Base-by-base conservation (phyloP, 2,888 invertebrate genomes). In the Parnassius mnemosyne region DNA sequence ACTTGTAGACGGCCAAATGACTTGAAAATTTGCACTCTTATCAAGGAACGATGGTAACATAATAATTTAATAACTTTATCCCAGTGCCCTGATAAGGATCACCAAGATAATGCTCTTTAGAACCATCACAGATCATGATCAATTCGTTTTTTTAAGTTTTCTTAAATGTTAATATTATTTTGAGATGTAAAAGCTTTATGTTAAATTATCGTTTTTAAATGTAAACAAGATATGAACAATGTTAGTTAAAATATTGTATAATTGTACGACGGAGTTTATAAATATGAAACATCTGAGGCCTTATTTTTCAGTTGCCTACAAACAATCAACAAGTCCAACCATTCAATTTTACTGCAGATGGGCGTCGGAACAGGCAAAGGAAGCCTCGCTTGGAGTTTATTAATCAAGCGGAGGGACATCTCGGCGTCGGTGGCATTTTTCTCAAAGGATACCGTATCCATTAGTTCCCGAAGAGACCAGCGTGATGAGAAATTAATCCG, bases 401-500 rank as follows among this genome's bases (percentile, higher is more conserved):
- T 89, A 89, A 89, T 89, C 87, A 87, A 84, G 72, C 68, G 68
- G 71, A 81, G 76, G 79, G 75, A 72, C 75, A 79, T 81, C 80
- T 83, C 80, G 81, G 80, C 81, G 80, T 83, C 80, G 80, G 79
- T 81, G 75, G 83, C 77, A 85, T 90, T 90, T 90, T 91, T 88
- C 87, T 85, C 71, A 71, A 76, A 81, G 83, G 80, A 82, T 80
- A 79, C 80, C 79, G 73, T 83, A 79, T 68, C 68, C 89, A 89
- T 91, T 91, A 87, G 85, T 81, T 83, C 77, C 76, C 71, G 73
- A 79, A 77, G 82, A 80, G 78, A 76, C 75, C 76, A 77, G 75
- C 80, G 83, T 89, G 89, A 90, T 89, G 88, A 89, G 89, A 88
- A 87, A 90, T 89, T 90, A 90, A 90, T 89, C 90, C 87, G 74